Evolutionary conservation across 2,113 vertebrate genomes (phyloP), one percentile per base, ranked within the genome.

Genomic region (Solea solea): DNA sequence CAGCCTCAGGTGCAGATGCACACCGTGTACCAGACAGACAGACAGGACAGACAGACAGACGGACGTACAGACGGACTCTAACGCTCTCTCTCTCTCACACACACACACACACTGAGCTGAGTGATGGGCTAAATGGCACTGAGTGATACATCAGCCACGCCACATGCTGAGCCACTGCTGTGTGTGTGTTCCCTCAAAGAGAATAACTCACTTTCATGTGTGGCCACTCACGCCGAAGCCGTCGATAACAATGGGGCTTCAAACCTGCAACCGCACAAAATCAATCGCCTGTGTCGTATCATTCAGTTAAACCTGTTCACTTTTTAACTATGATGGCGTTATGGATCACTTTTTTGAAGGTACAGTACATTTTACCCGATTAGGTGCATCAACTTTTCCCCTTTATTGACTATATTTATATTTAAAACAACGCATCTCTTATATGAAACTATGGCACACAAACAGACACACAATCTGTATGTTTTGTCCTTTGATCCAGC

Each of bases 161-260:
- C 75, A 7, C 81, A 86, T 8, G 56, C 72, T 79, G 86, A 74
- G 83, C 69, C 74, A 39, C 86, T 85, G 62, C 74, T 40, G 67
- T 82, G 77, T 14, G 78, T 52, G 61, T 25, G 65, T 78, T 76
- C 74, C 62, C 84, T 87, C 87, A 90, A 90, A 90, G 72, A 74
- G 84, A 90, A 90, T 89, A 70, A 89, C 80, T 89, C 84, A 69
- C 81, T 83, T 90, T 88, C 77, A 87, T 90, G 79, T 84, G 69
- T 11, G 68, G 80, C 51, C 69, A 69, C 76, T 83, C 54, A 55
- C 7, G 4, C 70, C 8, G 9, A 54, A 68, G 59, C 21, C 56
- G 55, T 73, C 66, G 13, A 64, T 73, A 65, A 71, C 54, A 76
- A 70, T 42, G 65, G 59, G 42, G 62, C 69, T 75, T 79, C 53